These are phyloP conservation scores for Hypercompe scribonia DNA, from an alignment of 2,888 invertebrate species.

Conservation along the genomic window DNA sequence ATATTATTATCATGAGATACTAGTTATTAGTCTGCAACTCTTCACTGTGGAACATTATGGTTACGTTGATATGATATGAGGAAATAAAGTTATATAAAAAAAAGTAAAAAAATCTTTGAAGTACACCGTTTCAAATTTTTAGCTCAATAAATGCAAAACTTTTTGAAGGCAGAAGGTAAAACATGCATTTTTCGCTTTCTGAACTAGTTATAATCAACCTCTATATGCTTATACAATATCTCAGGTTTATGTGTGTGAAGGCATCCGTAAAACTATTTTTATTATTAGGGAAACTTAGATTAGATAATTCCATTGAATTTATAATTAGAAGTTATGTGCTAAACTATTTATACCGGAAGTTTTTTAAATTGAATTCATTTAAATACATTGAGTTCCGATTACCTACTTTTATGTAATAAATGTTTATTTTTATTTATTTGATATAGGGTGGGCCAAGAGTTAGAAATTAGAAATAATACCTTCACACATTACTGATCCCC, in stretches of 20 bases:
- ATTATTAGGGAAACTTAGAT: conserved; percentile 5
- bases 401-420: background rate
- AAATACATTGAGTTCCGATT: background rate
- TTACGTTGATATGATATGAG: too few species aligned
- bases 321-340: conserved; percentile 17
- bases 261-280: conserved; percentile 13
- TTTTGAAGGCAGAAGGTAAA: too few species aligned
- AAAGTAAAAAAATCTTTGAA: too few species aligned
- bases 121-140: too few species aligned
- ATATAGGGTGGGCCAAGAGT: too few species aligned
- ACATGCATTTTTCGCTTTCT: background rate
- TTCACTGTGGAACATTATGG: too few species aligned
- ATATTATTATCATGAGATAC: too few species aligned
- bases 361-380: background rate
- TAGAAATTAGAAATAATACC: too few species aligned
- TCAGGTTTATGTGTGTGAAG: background rate
- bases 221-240: background rate
- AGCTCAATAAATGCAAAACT: too few species aligned
- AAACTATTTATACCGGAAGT: conserved; percentile 14
- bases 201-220: background rate
- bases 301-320: conserved; percentile 16
- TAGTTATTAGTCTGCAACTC: too few species aligned
- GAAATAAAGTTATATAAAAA: too few species aligned
- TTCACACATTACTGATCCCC: too few species aligned
- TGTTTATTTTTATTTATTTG: background rate